Evolutionary conservation across 2,113 vertebrate species (phyloP).

Genomic region (Bombycilla garrulus): DNA sequence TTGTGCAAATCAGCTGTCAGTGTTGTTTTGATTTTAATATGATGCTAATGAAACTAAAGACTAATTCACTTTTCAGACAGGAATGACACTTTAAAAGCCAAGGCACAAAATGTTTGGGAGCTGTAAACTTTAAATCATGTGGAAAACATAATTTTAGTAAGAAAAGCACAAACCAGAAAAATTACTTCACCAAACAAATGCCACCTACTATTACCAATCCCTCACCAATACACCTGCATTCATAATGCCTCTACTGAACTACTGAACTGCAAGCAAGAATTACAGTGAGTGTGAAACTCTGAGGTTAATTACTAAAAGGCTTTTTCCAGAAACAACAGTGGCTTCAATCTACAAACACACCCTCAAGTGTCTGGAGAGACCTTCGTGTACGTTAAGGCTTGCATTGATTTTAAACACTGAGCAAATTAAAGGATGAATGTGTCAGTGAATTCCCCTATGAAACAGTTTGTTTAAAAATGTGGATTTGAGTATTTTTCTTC

Average conservation of each 20-base stretch:
- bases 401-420: background rate
- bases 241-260: background rate
- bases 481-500: background rate
- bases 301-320: background rate
- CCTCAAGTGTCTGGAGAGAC: background rate
- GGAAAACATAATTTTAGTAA: background rate
- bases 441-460: background rate
- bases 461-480: background rate
- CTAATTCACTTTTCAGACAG: background rate
- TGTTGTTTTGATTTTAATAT: background rate
- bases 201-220: background rate
- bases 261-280: background rate
- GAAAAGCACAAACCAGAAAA: background rate
- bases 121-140: fast-evolving
- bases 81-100: background rate
- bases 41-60: background rate
- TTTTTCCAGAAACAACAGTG: background rate
- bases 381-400: fast-evolving
- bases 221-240: background rate
- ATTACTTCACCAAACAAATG: background rate
- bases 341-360: background rate
- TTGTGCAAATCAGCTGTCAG: background rate
- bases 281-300: background rate
- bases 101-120: background rate
- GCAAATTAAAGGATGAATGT: background rate